Evolutionary conservation across 2,888 invertebrate species (phyloP).

Genomic region (Oscheius onirici): DNA sequence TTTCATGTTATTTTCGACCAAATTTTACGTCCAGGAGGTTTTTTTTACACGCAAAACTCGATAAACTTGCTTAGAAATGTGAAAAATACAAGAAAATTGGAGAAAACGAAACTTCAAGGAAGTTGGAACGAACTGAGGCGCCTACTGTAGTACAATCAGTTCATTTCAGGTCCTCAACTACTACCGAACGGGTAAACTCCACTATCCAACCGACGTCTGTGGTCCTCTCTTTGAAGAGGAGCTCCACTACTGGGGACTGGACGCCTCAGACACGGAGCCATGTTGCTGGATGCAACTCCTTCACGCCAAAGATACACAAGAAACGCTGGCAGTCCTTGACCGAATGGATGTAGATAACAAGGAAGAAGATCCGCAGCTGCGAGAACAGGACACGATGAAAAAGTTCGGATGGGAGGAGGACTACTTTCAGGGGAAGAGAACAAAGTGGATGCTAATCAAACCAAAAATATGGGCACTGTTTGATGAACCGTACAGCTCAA

Average conservation of each 20-base stretch:
- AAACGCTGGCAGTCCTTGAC: constrained; percentile 96
- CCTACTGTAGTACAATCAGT: not conserved
- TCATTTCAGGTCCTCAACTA: constrained; percentile 88
- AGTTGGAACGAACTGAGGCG: too few species aligned
- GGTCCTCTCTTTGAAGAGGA: constrained; percentile 97
- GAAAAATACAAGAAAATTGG: too few species aligned
- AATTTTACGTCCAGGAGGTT: too few species aligned
- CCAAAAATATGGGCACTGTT: constrained; percentile 98
- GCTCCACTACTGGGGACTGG: constrained; percentile 95
- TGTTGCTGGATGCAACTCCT: constrained; percentile 91
- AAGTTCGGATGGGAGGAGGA: constrained; percentile 96
- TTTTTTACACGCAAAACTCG: too few species aligned
- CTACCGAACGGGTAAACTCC: constrained; percentile 81
- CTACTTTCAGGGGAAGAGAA: constrained; percentile 78
- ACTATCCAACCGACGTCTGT: constrained; percentile 98
- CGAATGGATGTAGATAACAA: constrained; percentile 91
- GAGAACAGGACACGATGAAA: constrained; percentile 82
- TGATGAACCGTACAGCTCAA: constrained; percentile 98
- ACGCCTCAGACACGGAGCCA: constrained; percentile 98
- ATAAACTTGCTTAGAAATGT: too few species aligned
- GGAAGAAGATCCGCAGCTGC: constrained; percentile 66
- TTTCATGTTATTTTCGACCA: too few species aligned
- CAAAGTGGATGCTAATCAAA: constrained; percentile 89
- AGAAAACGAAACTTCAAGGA: too few species aligned
- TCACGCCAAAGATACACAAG: constrained; percentile 84